Conservation (phyloP, 2,888 invertebrate species). For the Halictus quadricinctus region DNA sequence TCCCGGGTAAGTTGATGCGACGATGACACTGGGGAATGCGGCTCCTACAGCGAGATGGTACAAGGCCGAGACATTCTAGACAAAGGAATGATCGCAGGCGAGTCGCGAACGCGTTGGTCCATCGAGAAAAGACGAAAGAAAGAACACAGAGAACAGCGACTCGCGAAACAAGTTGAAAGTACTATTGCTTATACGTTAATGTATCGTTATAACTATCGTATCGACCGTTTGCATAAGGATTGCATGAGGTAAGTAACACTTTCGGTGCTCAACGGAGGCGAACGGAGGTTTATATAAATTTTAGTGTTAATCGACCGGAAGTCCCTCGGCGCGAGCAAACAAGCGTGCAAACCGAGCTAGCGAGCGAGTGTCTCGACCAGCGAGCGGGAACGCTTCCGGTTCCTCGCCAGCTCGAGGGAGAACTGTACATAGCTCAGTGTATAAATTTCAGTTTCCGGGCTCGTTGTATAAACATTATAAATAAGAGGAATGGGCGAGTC, state of each 20-base stretch:
- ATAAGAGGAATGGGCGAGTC: slow-evolving; percentile 19
- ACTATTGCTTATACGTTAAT: slow-evolving; percentile 79
- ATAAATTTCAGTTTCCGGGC: slow-evolving; percentile 73
- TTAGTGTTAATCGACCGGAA: slow-evolving; percentile 49
- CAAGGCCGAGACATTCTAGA: neutral
- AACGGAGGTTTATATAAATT: slow-evolving; percentile 59
- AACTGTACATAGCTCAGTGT: slow-evolving; percentile 79
- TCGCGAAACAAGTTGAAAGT: slow-evolving; percentile 79
- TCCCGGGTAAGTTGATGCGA: neutral
- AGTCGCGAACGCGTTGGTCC: slow-evolving; percentile 18
- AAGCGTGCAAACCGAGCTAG: neutral
- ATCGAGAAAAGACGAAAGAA: slow-evolving; percentile 15
- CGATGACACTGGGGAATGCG: slow-evolving; percentile 3
- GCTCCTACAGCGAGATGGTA: slow-evolving; percentile 31
- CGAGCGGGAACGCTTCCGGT: neutral
- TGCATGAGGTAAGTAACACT: slow-evolving; percentile 61
- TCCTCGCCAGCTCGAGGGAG: slow-evolving; percentile 27
- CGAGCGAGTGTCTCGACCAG: neutral
- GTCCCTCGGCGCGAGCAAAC: neutral
- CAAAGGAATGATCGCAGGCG: neutral
- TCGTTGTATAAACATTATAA: slow-evolving; percentile 75
- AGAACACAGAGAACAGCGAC: neutral
- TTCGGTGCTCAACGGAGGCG: slow-evolving; percentile 68
- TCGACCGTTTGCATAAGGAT: slow-evolving; percentile 70
- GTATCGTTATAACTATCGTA: slow-evolving; percentile 67